Conservation (phyloP, 1,140 invertebrate genomes). For the Pseudomyrmex sp. region DNA sequence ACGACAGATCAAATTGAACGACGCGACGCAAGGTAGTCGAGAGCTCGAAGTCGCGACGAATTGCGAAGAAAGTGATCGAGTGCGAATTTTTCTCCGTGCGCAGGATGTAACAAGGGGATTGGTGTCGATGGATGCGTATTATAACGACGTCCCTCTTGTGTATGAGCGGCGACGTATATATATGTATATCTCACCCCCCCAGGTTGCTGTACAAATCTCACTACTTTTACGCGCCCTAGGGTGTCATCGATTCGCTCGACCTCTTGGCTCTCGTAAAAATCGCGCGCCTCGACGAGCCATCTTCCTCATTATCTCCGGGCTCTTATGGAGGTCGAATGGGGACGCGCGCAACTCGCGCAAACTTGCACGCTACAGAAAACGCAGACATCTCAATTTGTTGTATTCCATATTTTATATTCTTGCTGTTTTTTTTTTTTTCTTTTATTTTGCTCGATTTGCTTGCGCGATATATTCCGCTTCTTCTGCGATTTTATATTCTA, state of each 20-base stretch:
- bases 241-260: conserved; percentile 66
- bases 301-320: conserved; percentile 68
- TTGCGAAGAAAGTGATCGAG: conserved; percentile 64
- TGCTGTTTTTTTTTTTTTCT: conserved; percentile 8
- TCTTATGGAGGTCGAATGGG: conserved; percentile 55
- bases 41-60: conserved; percentile 48
- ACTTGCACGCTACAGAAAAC: neutral
- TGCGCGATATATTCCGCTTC: neutral
- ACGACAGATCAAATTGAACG: conserved; percentile 57
- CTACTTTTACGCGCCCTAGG: conserved; percentile 58
- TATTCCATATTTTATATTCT: neutral
- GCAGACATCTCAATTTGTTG: neutral
- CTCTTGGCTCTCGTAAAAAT: conserved; percentile 57
- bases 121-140: conserved; percentile 57
- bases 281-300: conserved; percentile 57
- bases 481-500: neutral
- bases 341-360: neutral
- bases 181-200: conserved; percentile 32
- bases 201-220: conserved; percentile 37
- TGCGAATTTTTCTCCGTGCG: conserved; percentile 61
- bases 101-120: conserved; percentile 64
- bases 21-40: conserved; percentile 9
- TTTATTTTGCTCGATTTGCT: conserved; percentile 1
- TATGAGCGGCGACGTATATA: conserved; percentile 47
- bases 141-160: conserved; percentile 69